These are phyloP conservation scores for Drosophila neocordata DNA, from an alignment of 1,140 invertebrate species.

Conservation along the genomic window DNA sequence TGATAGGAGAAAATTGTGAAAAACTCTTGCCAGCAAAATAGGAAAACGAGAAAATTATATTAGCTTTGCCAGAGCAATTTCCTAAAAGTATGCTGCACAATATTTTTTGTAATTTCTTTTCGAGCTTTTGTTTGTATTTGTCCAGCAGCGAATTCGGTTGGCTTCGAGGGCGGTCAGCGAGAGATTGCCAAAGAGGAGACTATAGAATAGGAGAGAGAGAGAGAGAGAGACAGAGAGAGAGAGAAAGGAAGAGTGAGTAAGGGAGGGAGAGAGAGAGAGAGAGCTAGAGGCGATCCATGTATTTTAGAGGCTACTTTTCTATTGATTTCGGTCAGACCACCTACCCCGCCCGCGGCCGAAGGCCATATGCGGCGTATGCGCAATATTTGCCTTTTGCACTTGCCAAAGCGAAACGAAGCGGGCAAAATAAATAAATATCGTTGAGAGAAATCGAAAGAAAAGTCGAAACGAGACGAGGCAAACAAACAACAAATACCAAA, in stretches of 20 bases:
- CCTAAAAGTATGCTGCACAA: slow-evolving; percentile 54
- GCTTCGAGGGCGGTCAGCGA: neutral
- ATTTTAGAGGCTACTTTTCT: slow-evolving; percentile 42
- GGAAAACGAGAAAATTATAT: slow-evolving; percentile 26
- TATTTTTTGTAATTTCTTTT: slow-evolving; percentile 56
- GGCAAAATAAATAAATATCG: slow-evolving; percentile 58
- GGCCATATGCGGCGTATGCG: slow-evolving; percentile 57
- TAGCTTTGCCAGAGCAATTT: slow-evolving; percentile 41
- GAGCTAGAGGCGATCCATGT: slow-evolving; percentile 23
- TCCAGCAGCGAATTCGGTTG: slow-evolving; percentile 11
- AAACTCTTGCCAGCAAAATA: slow-evolving; percentile 15
- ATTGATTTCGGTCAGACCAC: slow-evolving; percentile 45
- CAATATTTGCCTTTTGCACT: slow-evolving; percentile 60
- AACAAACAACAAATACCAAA: slow-evolving; percentile 40
- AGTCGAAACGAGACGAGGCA: slow-evolving; percentile 4
- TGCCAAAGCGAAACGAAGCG: slow-evolving; percentile 33
- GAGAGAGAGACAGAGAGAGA: neutral
- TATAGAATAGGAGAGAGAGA: neutral
- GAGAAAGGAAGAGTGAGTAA: neutral
- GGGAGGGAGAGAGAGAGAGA: neutral
- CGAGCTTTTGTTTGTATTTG: slow-evolving; percentile 24
- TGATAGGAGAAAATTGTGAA: slow-evolving; percentile 21
- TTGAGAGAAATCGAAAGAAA: slow-evolving; percentile 16
- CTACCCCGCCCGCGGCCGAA: slow-evolving; percentile 2
- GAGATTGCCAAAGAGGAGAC: no score